Evolutionary conservation across 2,888 invertebrate genomes (phyloP).

Genomic region (Hypselothyrea guttata): DNA sequence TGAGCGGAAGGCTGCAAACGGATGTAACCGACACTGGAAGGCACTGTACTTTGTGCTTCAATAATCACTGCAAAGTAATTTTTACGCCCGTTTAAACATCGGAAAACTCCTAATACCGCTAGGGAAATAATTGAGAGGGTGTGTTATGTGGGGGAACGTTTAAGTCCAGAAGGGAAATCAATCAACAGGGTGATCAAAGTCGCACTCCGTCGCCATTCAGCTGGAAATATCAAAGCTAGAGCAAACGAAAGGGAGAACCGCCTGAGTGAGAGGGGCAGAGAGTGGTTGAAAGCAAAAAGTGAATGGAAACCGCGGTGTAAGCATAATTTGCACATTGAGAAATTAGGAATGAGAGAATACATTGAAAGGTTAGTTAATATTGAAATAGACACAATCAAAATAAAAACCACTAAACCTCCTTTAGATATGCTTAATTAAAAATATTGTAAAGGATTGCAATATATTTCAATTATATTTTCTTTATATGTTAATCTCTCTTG

Average conservation of each 20-base stretch:
- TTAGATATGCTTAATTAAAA: too few species aligned
- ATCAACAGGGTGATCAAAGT: slow-evolving; percentile 41
- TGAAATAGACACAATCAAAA: slow-evolving; percentile 13
- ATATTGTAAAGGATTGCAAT: too few species aligned
- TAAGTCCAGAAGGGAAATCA: slow-evolving; percentile 40
- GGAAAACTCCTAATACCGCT: too few species aligned
- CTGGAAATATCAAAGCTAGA: slow-evolving; percentile 34
- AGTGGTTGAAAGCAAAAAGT: slow-evolving; percentile 3
- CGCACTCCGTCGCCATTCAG: slow-evolving; percentile 29
- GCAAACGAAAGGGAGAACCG: not conserved
- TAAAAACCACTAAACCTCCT: too few species aligned
- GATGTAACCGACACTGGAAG: too few species aligned
- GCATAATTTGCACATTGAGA: slow-evolving; percentile 50
- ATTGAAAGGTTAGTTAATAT: slow-evolving; percentile 28
- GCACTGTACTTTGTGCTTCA: too few species aligned
- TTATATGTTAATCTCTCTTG: too few species aligned
- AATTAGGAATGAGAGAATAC: slow-evolving; percentile 27
- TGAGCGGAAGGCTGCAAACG: too few species aligned
- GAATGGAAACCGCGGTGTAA: slow-evolving; percentile 39
- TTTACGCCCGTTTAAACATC: too few species aligned
- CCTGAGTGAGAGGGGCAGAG: not conserved
- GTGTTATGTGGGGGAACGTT: slow-evolving; percentile 27
- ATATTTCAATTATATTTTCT: too few species aligned
- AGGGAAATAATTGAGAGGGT: too few species aligned
- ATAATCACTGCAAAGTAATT: too few species aligned